phyloP scores from a whole-genome alignment of 2,113 vertebrate genomes.

The Indicator maculatus region DNA sequence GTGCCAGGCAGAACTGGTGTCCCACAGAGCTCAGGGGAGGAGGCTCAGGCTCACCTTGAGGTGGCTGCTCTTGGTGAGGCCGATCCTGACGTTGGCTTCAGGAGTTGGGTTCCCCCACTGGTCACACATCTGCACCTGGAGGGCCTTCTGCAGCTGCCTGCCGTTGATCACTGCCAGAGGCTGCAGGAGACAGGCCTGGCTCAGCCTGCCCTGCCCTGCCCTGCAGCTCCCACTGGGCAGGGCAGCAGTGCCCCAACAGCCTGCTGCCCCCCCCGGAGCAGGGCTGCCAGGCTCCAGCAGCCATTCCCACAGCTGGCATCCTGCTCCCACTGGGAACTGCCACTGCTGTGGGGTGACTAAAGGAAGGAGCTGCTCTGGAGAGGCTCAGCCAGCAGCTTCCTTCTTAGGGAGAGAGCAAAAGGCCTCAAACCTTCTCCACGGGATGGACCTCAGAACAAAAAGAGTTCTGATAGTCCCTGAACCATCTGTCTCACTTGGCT shows the following conservation, averaged over 20 bases:
- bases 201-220: neutral
- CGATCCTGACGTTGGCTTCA: slow-evolving; percentile 84
- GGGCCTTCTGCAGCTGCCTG: slow-evolving; percentile 76
- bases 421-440: neutral
- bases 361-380: neutral
- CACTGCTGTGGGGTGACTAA: neutral
- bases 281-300: too few species aligned
- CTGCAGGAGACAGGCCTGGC: slow-evolving; percentile 69
- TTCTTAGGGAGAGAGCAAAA: neutral
- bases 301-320: too few species aligned
- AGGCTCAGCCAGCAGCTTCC: neutral
- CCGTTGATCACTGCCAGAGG: slow-evolving; percentile 85
- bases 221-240: neutral
- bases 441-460: neutral
- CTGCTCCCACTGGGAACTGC: too few species aligned
- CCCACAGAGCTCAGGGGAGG: neutral
- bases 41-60: slow-evolving; percentile 71
- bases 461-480: rapidly evolving
- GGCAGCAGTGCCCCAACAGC: neutral
- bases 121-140: slow-evolving; percentile 87
- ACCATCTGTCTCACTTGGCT: neutral
- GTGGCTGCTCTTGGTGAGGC: slow-evolving; percentile 67
- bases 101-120: slow-evolving; percentile 85
- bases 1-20: too few species aligned
- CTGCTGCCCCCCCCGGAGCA: too few species aligned